These are phyloP conservation scores for Euclidia mi DNA, from an alignment of 2,888 invertebrate genomes.

Conservation along the genomic window DNA sequence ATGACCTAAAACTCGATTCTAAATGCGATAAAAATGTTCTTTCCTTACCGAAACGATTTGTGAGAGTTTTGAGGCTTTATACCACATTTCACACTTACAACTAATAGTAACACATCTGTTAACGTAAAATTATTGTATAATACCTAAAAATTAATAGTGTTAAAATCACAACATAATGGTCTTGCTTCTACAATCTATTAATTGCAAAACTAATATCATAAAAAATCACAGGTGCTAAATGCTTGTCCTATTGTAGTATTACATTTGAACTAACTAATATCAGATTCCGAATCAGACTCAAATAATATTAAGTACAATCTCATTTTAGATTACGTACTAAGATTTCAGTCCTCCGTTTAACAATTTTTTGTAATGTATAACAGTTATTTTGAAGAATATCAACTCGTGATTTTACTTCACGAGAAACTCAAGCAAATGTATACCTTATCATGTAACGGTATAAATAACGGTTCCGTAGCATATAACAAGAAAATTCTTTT, in stretches of 20 bases:
- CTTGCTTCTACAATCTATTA: conserved; percentile 34
- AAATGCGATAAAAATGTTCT: no score
- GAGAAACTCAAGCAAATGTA: no score
- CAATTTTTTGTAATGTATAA: conserved; percentile 14
- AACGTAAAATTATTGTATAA: conserved; percentile 19
- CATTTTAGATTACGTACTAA: conserved; percentile 18
- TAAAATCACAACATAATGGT: conserved; percentile 46
- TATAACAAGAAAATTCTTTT: no score
- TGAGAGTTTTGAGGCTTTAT: no score
- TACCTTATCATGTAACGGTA: no score
- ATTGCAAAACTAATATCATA: conserved; percentile 48
- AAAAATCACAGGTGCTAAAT: conserved; percentile 61
- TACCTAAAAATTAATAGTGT: conserved; percentile 31
- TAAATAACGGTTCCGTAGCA: no score
- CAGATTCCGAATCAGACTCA: conserved; percentile 43
- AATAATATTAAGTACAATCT: conserved; percentile 52
- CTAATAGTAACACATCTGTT: conserved; percentile 9
- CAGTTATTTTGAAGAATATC: conserved; percentile 7
- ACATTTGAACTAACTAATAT: conserved; percentile 20
- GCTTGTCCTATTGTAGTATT: conserved; percentile 19
- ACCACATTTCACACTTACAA: conserved; percentile 16
- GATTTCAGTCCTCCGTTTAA: not conserved
- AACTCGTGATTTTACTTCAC: no score
- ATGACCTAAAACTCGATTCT: no score
- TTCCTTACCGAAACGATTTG: no score